Evolutionary conservation across 2,888 invertebrate species (phyloP), one percentile per base, ranked within the genome.

Genomic region (Griposia aprilina): DNA sequence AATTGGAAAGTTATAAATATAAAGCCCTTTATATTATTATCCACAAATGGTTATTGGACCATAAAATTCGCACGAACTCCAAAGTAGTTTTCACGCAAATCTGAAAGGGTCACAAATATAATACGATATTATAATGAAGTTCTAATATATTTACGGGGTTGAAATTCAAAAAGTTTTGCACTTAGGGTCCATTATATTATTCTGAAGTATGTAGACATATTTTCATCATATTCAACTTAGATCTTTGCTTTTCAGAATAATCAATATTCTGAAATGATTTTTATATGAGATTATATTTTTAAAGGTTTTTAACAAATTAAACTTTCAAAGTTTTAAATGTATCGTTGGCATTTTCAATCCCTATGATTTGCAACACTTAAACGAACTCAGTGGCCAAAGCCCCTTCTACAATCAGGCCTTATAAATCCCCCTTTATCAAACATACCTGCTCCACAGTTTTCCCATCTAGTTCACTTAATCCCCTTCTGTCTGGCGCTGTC

Each of bases 401-500:
- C 62, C 41, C 17, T 66, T 68, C 26, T 30, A 36, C 13, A 50
- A 20, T 48, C 50, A 59, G 48, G 26, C 30, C 52, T 67, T 52
- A 69, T 69, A 69, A 71, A 62, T 62, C 45, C 67, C 48, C 15
- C 36, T 71, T 70, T 80, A 45, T 71, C 65, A 65, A 52, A 69
- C 15, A 68, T 68, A 26, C 68, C 57, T 30, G 59, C 45, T 45
- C 62, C 7, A 36, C 57, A 82, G 52, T 82, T 26, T 70, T 48
- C 36, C 45, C 45, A 67, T 80, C 50, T n/a, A n/a, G 71, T 57
- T 65, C 57, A 79, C 81, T 72, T 80, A 81, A 84, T 81, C 62
- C 62, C 45, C 15, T 72, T 30, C 62, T 66, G 72, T 62, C 45
- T 45, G 36, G 48, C 36, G 59, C 70, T 60, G 80, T 80, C 81